Conservation (phyloP, 2,797 vertebrate species). For the Protosalanx chinensis region DNA sequence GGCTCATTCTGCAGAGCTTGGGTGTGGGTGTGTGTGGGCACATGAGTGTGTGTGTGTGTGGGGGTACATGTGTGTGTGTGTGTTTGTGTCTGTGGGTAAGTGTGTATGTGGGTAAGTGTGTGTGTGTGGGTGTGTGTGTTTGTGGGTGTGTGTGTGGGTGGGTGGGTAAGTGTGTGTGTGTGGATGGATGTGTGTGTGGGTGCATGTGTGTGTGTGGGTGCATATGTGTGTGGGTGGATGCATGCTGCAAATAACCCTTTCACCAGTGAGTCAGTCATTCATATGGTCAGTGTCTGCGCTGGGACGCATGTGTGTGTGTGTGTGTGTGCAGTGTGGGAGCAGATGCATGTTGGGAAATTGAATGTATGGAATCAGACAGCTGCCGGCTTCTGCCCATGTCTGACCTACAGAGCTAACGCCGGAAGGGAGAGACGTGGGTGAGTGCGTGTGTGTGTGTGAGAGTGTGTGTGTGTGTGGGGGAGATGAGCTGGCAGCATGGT, state of each 20-base stretch:
- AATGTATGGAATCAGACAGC: slow-evolving; percentile 56
- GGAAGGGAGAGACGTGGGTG: slow-evolving; percentile 14
- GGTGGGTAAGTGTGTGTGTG: not conserved
- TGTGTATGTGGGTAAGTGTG: no score
- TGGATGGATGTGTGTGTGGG: not conserved
- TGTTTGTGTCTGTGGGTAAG: not conserved
- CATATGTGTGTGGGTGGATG: not conserved
- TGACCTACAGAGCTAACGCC: slow-evolving; percentile 35
- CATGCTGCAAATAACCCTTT: not conserved
- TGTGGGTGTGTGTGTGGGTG: no score
- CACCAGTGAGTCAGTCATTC: slow-evolving; percentile 1
- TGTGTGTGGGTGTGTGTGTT: no score
- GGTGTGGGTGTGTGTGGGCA: not conserved
- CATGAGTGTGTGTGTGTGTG: not conserved
- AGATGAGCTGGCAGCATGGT: slow-evolving; percentile 11
- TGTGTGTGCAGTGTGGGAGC: slow-evolving; percentile 14
- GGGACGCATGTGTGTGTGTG: not conserved
- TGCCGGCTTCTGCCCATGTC: slow-evolving; percentile 48
- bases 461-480: no score
- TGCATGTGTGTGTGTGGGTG: no score
- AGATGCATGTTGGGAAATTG: slow-evolving; percentile 31
- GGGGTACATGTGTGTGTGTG: not conserved
- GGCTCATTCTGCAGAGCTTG: not conserved
- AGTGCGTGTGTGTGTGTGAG: no score
- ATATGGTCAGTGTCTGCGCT: not conserved